Percentiles rank a stretch among this genome's conserved stretches.
These are phyloP conservation scores for Spondyliosoma cantharus DNA, from an alignment of 2,797 vertebrate genomes.

Conservation along the genomic window DNA sequence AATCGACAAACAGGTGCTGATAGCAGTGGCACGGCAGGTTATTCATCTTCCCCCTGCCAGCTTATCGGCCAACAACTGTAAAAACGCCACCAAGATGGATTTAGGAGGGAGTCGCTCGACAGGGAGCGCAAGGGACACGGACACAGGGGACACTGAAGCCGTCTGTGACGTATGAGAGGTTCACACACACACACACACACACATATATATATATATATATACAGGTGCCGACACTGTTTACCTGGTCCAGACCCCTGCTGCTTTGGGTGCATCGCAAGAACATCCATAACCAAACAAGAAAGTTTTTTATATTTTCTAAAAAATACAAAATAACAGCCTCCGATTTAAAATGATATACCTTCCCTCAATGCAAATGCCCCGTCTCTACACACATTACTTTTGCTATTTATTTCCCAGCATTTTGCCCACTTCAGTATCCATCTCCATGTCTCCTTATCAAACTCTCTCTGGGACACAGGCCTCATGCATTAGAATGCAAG, in stretches of 20 bases:
- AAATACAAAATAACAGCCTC: slow-evolving; percentile 9
- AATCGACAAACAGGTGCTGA: slow-evolving; percentile 97
- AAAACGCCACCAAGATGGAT: slow-evolving; percentile 92
- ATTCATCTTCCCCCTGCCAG: slow-evolving; percentile 95
- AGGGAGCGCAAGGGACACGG: slow-evolving; percentile 57
- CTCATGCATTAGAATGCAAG: slow-evolving; percentile 80
- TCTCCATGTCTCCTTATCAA: slow-evolving; percentile 81
- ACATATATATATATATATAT: slow-evolving; percentile 12
- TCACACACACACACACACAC: slow-evolving; percentile 14
- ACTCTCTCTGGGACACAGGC: slow-evolving; percentile 83
- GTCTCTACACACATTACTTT: slow-evolving; percentile 34
- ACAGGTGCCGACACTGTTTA: slow-evolving; percentile 49
- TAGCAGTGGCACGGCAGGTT: slow-evolving; percentile 86
- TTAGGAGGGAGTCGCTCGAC: slow-evolving; percentile 76
- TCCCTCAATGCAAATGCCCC: slow-evolving; percentile 6
- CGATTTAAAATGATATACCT: slow-evolving; percentile 20
- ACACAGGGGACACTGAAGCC: slow-evolving; percentile 67
- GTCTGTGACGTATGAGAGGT: slow-evolving; percentile 62
- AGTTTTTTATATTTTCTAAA: slow-evolving; percentile 5
- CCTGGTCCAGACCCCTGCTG: slow-evolving; percentile 33
- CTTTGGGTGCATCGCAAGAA: slow-evolving; percentile 10
- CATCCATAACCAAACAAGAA: slow-evolving; percentile 27
- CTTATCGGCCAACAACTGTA: slow-evolving; percentile 93
- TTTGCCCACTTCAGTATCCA: slow-evolving; percentile 68
- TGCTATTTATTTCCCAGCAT: slow-evolving; percentile 52